phyloP scores from a whole-genome alignment of 2,113 vertebrate species.

The Nymphicus hollandicus region DNA sequence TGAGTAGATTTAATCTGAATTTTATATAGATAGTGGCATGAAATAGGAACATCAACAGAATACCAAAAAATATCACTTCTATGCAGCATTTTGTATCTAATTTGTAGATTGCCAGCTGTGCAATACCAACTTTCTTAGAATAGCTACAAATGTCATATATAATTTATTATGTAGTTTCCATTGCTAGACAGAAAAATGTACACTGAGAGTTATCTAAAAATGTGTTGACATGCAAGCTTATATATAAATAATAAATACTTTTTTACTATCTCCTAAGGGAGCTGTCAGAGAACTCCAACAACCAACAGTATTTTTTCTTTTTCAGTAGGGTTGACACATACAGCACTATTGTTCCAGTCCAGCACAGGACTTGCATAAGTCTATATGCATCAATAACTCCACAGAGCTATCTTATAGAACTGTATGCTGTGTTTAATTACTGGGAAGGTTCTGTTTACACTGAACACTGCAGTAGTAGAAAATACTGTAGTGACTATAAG shows the following conservation, averaged over 20 bases:
- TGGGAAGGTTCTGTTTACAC: not conserved
- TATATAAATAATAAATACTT: slow-evolving; percentile 75
- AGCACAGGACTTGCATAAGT: not conserved
- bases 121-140: slow-evolving; percentile 49
- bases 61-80: not conserved
- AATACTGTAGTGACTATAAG: not conserved
- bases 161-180: slow-evolving; percentile 63
- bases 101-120: slow-evolving; percentile 39
- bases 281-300: slow-evolving; percentile 46
- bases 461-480: not conserved
- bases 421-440: not conserved
- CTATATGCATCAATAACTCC: not conserved
- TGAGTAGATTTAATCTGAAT: not conserved
- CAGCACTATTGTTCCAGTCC: not conserved
- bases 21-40: not conserved
- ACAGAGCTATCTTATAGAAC: not conserved
- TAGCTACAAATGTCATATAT: slow-evolving; percentile 64
- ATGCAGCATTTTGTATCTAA: not conserved
- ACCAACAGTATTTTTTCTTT: not conserved
- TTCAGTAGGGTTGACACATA: not conserved
- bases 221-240: slow-evolving; percentile 62
- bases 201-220: slow-evolving; percentile 59
- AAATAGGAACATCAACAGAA: not conserved
- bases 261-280: slow-evolving; percentile 56
- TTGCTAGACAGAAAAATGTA: slow-evolving; percentile 59